Conservation (phyloP, 2,888 invertebrate species). For the Spilarctia lutea region DNA sequence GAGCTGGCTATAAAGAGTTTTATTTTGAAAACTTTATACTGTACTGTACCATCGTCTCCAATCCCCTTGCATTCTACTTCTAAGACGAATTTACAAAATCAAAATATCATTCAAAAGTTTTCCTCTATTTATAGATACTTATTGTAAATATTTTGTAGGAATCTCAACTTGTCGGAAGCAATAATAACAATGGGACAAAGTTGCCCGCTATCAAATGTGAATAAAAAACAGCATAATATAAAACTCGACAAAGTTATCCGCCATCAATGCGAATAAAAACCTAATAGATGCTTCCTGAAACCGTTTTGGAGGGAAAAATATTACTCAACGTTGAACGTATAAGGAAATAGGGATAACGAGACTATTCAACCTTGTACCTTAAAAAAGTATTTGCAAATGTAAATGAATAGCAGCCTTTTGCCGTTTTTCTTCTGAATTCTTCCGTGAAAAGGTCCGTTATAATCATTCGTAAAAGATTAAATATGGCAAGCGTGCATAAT, state of each 20-base stretch:
- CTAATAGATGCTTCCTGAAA: conserved; percentile 19
- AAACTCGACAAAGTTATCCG: conserved; percentile 9
- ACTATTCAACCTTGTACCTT: conserved; percentile 23
- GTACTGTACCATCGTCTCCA: not conserved
- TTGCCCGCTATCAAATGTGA: conserved; percentile 14
- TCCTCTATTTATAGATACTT: not conserved
- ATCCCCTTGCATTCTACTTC: conserved; percentile 20
- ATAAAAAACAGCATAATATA: conserved; percentile 13
- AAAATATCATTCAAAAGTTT: conserved; percentile 8
- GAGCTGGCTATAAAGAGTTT: conserved; percentile 15
- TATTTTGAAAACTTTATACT: conserved; percentile 9
- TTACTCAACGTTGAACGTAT: conserved; percentile 24
- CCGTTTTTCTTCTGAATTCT: conserved; percentile 24
- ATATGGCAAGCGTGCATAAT: conserved; percentile 13
- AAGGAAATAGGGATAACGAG: conserved; percentile 34
- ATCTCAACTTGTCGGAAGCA: conserved; percentile 19
- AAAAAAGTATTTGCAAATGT: conserved; percentile 31
- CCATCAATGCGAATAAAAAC: conserved; percentile 23
- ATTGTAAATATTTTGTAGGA: conserved; percentile 10
- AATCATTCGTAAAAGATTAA: conserved; percentile 21
- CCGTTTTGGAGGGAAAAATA: conserved; percentile 28
- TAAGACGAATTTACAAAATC: conserved; percentile 29
- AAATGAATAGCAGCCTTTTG: conserved; percentile 30
- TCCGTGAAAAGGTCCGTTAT: conserved; percentile 2
- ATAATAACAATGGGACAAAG: conserved; percentile 22